Evolutionary conservation across 2,888 invertebrate species (phyloP).

Genomic region (Bellardia pandia): DNA sequence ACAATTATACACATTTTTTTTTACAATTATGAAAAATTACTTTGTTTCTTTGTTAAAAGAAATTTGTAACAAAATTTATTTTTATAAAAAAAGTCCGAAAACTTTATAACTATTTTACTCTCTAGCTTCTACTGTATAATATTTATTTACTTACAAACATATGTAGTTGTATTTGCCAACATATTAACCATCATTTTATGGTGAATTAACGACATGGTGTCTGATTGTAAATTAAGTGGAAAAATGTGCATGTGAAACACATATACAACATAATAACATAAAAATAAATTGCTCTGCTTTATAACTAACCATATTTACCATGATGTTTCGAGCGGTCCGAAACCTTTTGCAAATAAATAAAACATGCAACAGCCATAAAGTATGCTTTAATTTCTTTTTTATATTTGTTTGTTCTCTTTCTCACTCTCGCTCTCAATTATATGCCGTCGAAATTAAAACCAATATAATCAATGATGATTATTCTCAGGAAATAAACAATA

Average conservation of each 20-base stretch:
- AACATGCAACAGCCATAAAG: conserved; percentile 52
- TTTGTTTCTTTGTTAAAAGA: too few species aligned
- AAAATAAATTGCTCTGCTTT: conserved; percentile 24
- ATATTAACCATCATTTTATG: conserved; percentile 30
- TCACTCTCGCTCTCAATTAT: conserved; percentile 5
- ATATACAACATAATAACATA: conserved; percentile 41
- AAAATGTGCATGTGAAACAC: conserved; percentile 75
- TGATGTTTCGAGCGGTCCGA: background rate
- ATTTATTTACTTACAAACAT: too few species aligned
- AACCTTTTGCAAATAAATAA: conserved; percentile 33
- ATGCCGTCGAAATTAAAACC: conserved; percentile 10
- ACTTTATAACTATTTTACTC: too few species aligned
- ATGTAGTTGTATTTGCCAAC: too few species aligned
- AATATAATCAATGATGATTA: conserved; percentile 66
- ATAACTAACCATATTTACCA: conserved; percentile 11
- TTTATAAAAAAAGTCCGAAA: too few species aligned
- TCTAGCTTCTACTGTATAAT: too few species aligned
- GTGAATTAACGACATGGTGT: conserved; percentile 58
- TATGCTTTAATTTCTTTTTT: conserved; percentile 57
- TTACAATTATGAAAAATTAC: too few species aligned
- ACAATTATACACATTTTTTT: too few species aligned
- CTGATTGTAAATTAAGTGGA: conserved; percentile 80
- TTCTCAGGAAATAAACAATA: conserved; percentile 22
- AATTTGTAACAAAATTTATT: too few species aligned
- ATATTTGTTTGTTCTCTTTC: background rate